Percentiles rank a stretch among this genome's conserved stretches.
phyloP scores from a whole-genome alignment of 2,113 vertebrate species.

The Zingel zingel region DNA sequence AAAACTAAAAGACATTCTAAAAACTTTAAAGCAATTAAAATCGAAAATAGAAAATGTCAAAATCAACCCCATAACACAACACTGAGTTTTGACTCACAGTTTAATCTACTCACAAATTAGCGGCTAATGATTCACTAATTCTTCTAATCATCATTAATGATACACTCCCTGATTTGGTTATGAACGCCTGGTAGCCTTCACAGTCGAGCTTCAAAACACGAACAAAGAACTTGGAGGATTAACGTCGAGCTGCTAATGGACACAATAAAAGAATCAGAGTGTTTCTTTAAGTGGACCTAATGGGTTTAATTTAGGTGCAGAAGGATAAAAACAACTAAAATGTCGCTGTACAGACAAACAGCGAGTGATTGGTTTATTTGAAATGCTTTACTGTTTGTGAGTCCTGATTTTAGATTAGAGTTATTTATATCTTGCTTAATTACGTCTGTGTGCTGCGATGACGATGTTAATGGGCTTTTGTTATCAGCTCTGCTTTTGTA shows the following conservation, averaged over 20 bases:
- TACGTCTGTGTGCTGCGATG: too few relatives aligned
- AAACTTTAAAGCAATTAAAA: neutral
- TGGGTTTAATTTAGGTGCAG: neutral
- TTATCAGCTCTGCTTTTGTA: too few relatives aligned
- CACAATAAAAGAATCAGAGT: neutral
- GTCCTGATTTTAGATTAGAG: too few relatives aligned
- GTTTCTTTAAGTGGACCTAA: neutral
- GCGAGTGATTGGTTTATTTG: too few relatives aligned
- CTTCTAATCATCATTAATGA: conserved; percentile 43
- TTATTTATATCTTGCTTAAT: too few relatives aligned
- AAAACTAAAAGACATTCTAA: too few relatives aligned
- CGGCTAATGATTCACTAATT: conserved; percentile 34
- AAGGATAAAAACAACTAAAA: neutral
- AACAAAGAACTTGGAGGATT: neutral
- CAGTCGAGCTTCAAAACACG: neutral
- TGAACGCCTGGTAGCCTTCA: neutral
- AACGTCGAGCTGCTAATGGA: neutral
- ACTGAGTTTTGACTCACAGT: neutral
- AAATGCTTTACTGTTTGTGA: too few relatives aligned
- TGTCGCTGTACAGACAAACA: neutral
- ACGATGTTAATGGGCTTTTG: too few relatives aligned
- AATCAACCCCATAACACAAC: neutral
- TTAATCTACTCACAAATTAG: conserved; percentile 25
- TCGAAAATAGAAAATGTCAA: neutral
- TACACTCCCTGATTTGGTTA: neutral